phyloP scores from a whole-genome alignment of 2,888 invertebrate genomes.

The Caenorhabditis sp. region DNA sequence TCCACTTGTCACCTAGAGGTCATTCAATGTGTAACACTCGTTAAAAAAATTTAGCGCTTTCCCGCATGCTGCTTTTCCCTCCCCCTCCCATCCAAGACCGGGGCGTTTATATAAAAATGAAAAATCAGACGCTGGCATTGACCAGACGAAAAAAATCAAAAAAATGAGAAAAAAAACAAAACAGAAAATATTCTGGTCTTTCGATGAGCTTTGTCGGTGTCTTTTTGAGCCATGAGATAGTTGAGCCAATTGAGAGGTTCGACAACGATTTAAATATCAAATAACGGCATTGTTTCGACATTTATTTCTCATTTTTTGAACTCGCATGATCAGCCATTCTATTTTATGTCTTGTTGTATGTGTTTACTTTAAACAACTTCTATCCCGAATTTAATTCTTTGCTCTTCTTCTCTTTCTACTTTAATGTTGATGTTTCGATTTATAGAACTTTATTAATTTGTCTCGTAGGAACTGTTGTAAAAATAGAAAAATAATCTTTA shows the following conservation, averaged over 20 bases:
- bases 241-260: not conserved
- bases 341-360: too few relatives aligned
- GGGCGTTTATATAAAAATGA: not conserved
- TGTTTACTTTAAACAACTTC: too few relatives aligned
- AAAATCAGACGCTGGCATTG: not conserved
- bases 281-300: not conserved
- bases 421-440: too few relatives aligned
- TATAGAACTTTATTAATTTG: too few relatives aligned
- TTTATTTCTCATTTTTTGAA: too few relatives aligned
- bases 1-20: conserved; percentile 1
- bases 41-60: not conserved
- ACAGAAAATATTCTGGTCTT: not conserved
- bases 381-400: too few relatives aligned
- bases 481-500: too few relatives aligned
- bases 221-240: not conserved
- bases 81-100: not conserved
- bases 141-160: too few relatives aligned
- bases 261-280: not conserved
- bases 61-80: not conserved
- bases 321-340: too few relatives aligned
- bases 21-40: not conserved
- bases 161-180: not conserved
- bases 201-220: not conserved
- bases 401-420: too few relatives aligned
- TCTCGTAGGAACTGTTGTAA: too few relatives aligned